Base-by-base conservation (phyloP, 2,797 vertebrate species). In the Propithecus perrieri region DNA sequence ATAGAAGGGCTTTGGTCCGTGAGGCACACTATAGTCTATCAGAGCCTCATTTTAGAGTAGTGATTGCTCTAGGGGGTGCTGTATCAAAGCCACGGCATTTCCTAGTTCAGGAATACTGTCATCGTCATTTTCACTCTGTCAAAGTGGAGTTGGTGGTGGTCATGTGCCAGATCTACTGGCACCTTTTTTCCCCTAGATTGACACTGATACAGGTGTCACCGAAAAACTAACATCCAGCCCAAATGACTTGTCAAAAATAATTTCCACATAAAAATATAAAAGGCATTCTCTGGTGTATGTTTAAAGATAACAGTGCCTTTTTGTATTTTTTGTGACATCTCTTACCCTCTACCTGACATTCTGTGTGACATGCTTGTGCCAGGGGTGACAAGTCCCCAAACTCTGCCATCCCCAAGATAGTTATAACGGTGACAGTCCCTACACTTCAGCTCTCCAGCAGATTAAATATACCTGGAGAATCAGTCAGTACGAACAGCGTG, bases 251-350 rank as follows among this genome's bases (percentile, higher is more conserved):
- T 57, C 94, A 69, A 0, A 38, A 43, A 13, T 41, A 43, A 67
- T 92, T 86, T 67, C 53, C 48, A 53, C 55, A 46, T 87, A 57
- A 91, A 63, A 72, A 41, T 76, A 14, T 28, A 76, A 84, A 71
- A 53, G 48, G 11, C 53, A 69, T 81, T 75, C 38, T 53, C 8
- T 33, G 14, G 7, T 85, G 20, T 89, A 30, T 33, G 9, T 89
- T 84, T 91, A 5, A 59, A 93, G 72, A 30, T 83, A 50, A 74
- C 94, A 76, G 38, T 50, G 2, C n/a, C 76, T 53, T 74, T 86
- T 46, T 69, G 2, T n/a, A 48, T 59, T 35, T 78, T 67, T 48
- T 33, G 59, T 69, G 59, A 74, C 28, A 30, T 80, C 43, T 41
- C 0, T n/a, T 96, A 90, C 90, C 53, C 35, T 85, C 50, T 59